Conservation (phyloP, 1,140 invertebrate species). For the Cotesia chilonis region DNA sequence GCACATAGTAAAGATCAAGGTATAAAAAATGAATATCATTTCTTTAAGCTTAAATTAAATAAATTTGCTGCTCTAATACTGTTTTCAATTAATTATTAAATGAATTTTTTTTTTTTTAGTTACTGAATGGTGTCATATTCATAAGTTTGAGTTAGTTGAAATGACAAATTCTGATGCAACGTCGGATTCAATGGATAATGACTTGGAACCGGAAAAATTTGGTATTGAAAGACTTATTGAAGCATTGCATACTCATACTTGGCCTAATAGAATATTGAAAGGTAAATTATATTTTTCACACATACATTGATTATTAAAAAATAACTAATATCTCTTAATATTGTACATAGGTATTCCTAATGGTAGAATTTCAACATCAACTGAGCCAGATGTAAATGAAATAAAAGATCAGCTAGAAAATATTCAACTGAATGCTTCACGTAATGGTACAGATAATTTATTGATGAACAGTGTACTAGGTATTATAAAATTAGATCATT, state of each 20-base stretch:
- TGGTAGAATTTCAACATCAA: slow-evolving; percentile 34
- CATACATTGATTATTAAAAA: background rate
- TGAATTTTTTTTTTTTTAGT: slow-evolving; percentile 50
- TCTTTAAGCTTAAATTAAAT: slow-evolving; percentile 5
- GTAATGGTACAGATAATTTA: slow-evolving; percentile 48
- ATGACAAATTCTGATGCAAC: slow-evolving; percentile 66
- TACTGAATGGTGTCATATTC: slow-evolving; percentile 72
- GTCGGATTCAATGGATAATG: slow-evolving; percentile 63
- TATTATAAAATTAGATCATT: slow-evolving; percentile 37
- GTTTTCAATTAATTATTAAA: background rate
- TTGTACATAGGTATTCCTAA: slow-evolving; percentile 17
- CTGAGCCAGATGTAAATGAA: slow-evolving; percentile 45
- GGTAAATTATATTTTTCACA: slow-evolving; percentile 51
- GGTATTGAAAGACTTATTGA: slow-evolving; percentile 79
- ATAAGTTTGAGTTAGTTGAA: slow-evolving; percentile 80
- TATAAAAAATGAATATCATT: slow-evolving; percentile 31
- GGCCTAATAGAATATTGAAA: slow-evolving; percentile 80
- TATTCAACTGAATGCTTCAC: slow-evolving; percentile 47
- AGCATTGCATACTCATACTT: slow-evolving; percentile 79
- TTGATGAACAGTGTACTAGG: slow-evolving; percentile 57
- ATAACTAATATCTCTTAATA: background rate
- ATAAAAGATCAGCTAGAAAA: slow-evolving; percentile 58
- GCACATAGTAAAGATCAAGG: slow-evolving; percentile 56
- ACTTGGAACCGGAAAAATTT: slow-evolving; percentile 70
- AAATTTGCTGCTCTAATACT: too few species aligned